Base-by-base conservation (phyloP, 2,888 invertebrate genomes). In the Noctua pronuba region DNA sequence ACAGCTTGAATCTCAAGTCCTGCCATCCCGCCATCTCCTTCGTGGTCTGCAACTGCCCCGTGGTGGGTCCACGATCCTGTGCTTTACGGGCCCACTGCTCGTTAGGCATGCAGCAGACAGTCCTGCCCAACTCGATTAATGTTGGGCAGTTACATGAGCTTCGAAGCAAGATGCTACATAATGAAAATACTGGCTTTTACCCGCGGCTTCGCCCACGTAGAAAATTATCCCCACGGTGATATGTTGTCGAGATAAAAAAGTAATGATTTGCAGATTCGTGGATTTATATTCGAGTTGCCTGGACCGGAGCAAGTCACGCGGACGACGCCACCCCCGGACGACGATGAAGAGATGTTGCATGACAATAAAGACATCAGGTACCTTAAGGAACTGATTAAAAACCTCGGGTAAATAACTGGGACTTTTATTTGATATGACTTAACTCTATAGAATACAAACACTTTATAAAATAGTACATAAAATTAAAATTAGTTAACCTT, bases 351-450 rank as follows among this genome's bases (percentile, higher is more conserved):
- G 3, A 66, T 60, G n/a, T 52, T 93, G 3, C 91, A 93, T 38
- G 93, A 95, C 66, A 94, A 93, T 80, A 95, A 94, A 64, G 95
- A 95, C 64, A 92, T 95, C 71, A 90, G 90, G 75, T 96, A 94
- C 82, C 86, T 96, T 44, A 95, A 94, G 78, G 96, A 96, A 83
- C 88, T 96, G 35, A 94, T 96, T 92, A 96, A 96, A 94, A 96
- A 95, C 88, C 94, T 96, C 80, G 96, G 95, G 68, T 95, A 90
- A 95, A 75, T 35, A 62, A 52, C 16, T 70, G 49, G 46, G 60
- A 65, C 21, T 86, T 85, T 85, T 80, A 78, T 89, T 90, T 44
- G 18, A 0, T 65, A n/a, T 31, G 1, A 60, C 31, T 60, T 60
- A 41, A 41, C 41, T 38, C 55, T 52, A 52, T 24, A 55, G n/a